Conservation (phyloP, 1,140 invertebrate species). For the Archivesica marissinica region DNA sequence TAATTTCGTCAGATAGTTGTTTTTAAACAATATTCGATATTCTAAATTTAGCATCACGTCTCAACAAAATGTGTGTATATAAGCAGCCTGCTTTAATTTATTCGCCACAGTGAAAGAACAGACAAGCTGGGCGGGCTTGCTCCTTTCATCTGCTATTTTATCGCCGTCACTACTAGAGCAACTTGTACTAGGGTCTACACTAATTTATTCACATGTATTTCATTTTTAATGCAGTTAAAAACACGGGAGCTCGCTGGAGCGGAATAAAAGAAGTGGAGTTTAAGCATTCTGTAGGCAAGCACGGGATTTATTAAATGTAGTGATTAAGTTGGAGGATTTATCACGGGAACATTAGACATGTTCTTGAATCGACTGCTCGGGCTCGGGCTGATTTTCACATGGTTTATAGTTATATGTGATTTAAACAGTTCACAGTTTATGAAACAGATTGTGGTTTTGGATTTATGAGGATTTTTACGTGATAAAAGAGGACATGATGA, state of each 20-base stretch:
- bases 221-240: conserved; percentile 46
- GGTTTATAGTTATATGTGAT: neutral
- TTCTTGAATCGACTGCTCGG: neutral
- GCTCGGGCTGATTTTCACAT: neutral
- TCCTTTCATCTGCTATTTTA: conserved; percentile 37
- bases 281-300: neutral
- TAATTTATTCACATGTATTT: conserved; percentile 47
- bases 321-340: conserved; percentile 12
- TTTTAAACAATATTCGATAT: too few species aligned
- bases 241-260: neutral
- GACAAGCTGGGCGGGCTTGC: conserved; percentile 30
- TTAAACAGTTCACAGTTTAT: neutral
- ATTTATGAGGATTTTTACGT: neutral
- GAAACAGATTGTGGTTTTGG: neutral
- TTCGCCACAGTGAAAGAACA: conserved; percentile 23
- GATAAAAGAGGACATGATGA: neutral
- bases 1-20: too few species aligned
- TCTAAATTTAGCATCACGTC: too few species aligned
- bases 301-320: conserved; percentile 18
- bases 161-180: neutral
- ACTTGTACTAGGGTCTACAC: conserved; percentile 11
- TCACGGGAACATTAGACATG: neutral
- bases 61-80: too few species aligned
- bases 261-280: conserved; percentile 14
- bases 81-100: conserved; percentile 32